Evolutionary conservation across 2,797 vertebrate species (phyloP).

Genomic region (Pitangus sulphuratus): DNA sequence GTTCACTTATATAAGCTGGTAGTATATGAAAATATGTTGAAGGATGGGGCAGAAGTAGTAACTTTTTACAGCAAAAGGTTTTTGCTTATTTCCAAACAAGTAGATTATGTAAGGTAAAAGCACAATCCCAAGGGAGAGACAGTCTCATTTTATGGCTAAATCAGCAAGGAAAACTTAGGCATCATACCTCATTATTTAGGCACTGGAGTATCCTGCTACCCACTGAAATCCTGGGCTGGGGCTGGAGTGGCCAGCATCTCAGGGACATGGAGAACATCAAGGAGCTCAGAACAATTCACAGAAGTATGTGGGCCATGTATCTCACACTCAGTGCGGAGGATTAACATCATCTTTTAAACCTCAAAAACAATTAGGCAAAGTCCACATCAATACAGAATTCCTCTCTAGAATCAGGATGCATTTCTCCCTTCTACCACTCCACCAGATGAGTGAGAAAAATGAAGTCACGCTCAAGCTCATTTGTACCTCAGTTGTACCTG

Average conservation of each 20-base stretch:
- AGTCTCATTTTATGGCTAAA: not conserved
- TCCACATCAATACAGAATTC: not conserved
- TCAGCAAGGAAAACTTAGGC: not conserved
- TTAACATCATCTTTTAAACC: not conserved
- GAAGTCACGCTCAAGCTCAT: not conserved
- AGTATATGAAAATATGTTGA: not conserved
- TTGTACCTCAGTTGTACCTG: not conserved
- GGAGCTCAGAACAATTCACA: not conserved
- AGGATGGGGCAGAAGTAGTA: not conserved
- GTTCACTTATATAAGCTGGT: not conserved
- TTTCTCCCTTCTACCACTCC: not conserved
- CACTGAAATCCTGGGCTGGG: not conserved
- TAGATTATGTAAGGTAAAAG: not conserved
- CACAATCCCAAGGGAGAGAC: rapidly evolving
- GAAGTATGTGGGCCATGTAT: rapidly evolving
- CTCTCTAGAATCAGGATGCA: not conserved
- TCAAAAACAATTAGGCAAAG: not conserved
- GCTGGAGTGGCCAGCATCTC: not conserved
- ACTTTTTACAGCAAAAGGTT: not conserved
- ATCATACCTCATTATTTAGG: rapidly evolving
- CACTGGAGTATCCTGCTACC: not conserved
- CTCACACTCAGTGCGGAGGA: not conserved
- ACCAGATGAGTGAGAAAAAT: not conserved
- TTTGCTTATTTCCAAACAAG: not conserved
- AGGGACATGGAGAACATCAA: not conserved